phyloP scores from a whole-genome alignment of 2,113 vertebrate species.

The Dermatemys mawii region DNA sequence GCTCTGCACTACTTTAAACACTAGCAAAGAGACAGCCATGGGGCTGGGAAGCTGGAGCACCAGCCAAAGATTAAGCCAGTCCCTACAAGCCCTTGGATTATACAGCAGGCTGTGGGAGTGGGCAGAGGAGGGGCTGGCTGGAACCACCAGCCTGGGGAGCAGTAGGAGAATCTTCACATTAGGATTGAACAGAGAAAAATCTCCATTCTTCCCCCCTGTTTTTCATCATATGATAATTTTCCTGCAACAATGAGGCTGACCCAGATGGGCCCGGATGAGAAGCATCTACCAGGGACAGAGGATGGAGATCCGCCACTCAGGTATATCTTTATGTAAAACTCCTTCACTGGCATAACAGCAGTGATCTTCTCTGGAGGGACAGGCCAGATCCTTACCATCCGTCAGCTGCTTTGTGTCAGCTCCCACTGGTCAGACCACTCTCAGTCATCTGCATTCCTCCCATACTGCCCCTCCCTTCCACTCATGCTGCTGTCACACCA shows the following conservation, averaged over 20 bases:
- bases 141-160: neutral
- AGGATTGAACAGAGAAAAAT: neutral
- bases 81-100: neutral
- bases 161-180: neutral
- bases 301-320: neutral
- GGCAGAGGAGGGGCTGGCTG: no score
- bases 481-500: neutral
- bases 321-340: neutral
- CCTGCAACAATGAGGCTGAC: neutral
- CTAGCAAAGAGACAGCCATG: rapidly evolving
- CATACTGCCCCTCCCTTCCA: neutral
- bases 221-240: neutral
- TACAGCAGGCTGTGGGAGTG: neutral
- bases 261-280: neutral
- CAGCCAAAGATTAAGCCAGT: neutral
- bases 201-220: neutral
- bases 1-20: neutral
- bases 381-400: neutral
- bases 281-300: neutral
- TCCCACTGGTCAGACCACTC: neutral
- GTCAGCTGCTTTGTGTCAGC: neutral
- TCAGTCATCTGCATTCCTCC: rapidly evolving
- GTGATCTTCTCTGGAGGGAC: neutral
- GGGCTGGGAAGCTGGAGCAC: rapidly evolving
- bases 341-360: neutral